These are phyloP conservation scores for Parthenolecanium corni DNA, from an alignment of 2,888 invertebrate genomes.

Conservation along the genomic window DNA sequence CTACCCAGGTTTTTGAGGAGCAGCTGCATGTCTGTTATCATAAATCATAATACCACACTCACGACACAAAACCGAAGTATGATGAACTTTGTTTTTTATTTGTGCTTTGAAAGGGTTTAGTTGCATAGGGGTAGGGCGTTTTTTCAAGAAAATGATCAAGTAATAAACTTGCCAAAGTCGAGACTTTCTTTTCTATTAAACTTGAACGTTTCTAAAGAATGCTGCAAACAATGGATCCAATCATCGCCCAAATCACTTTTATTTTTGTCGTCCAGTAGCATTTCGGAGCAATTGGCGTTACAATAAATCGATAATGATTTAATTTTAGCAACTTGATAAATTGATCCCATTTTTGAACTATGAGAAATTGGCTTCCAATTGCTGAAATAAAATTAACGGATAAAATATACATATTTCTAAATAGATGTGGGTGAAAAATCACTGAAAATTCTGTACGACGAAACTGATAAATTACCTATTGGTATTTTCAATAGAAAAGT, in stretches of 20 bases:
- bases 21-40: no score
- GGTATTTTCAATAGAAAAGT: slow-evolving; percentile 65
- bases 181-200: slow-evolving; percentile 60
- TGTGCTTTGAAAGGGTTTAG: no score
- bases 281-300: slow-evolving; percentile 44
- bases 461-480: slow-evolving; percentile 48
- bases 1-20: no score
- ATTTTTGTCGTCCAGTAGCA: slow-evolving; percentile 46
- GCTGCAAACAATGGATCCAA: slow-evolving; percentile 65
- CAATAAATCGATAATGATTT: slow-evolving; percentile 67
- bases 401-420: slow-evolving; percentile 8
- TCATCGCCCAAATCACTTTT: slow-evolving; percentile 42
- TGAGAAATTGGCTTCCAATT: slow-evolving; percentile 59
- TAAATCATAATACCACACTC: no score
- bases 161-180: slow-evolving; percentile 69
- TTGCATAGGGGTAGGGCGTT: no score
- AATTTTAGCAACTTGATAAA: slow-evolving; percentile 63
- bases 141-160: no score
- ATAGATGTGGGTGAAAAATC: neutral
- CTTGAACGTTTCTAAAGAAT: slow-evolving; percentile 61
- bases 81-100: no score
- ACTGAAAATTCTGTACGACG: no score
- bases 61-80: no score
- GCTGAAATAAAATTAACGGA: slow-evolving; percentile 40
- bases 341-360: slow-evolving; percentile 40